Evolutionary conservation across 35 echinoderm and acorn worm species (phyloP).

Genomic region (Apostichopus parvimensis): DNA sequence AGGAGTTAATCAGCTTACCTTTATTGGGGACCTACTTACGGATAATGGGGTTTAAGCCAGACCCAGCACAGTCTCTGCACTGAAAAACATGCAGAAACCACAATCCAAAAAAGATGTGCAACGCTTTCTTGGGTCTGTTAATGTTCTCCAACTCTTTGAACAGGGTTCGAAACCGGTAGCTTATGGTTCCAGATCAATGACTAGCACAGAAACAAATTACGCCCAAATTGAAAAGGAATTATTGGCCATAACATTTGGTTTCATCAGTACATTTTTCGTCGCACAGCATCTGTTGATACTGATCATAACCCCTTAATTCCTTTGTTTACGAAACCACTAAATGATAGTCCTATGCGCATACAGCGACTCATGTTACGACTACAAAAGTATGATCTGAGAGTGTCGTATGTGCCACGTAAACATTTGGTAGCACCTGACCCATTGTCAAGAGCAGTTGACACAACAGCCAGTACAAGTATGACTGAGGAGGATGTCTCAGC

Average conservation of each 20-base stretch:
- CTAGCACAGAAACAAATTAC: constrained; percentile 41
- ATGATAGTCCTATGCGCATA: constrained; percentile 50
- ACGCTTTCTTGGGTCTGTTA: constrained; percentile 42
- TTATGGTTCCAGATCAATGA: constrained; percentile 65
- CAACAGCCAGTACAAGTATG: neutral
- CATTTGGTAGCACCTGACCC: constrained; percentile 51
- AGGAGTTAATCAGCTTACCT: constrained; percentile 43
- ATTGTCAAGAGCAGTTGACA: constrained; percentile 56
- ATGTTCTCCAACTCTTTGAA: constrained; percentile 27
- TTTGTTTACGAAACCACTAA: constrained; percentile 62
- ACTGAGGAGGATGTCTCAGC: constrained; percentile 45
- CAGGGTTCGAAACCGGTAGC: constrained; percentile 52
- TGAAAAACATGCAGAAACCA: constrained; percentile 45
- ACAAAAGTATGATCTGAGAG: constrained; percentile 61
- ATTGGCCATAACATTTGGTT: constrained; percentile 56
- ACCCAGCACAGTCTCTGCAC: constrained; percentile 26
- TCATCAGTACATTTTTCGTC: constrained; percentile 70
- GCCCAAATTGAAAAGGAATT: neutral
- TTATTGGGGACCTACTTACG: constrained; percentile 47
- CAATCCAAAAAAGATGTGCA: constrained; percentile 58
- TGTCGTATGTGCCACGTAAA: constrained; percentile 62
- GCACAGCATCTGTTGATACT: constrained; percentile 59
- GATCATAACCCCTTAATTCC: constrained; percentile 67
- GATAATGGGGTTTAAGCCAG: constrained; percentile 8
- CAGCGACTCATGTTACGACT: constrained; percentile 60